Conservation (phyloP, 2,888 invertebrate genomes). For the Plusia festucae region DNA sequence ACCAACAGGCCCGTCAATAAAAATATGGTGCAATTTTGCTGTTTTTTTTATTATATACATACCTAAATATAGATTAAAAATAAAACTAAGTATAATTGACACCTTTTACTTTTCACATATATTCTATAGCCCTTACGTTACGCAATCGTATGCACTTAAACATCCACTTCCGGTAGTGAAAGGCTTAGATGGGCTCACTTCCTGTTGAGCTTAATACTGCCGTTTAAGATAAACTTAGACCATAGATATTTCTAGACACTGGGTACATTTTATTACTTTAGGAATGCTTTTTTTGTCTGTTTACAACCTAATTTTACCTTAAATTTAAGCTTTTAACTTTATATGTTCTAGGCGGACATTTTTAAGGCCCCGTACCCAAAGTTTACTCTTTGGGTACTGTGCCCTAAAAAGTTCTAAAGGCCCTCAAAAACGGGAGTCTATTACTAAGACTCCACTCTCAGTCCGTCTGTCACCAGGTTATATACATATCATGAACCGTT, state of each 20-base stretch:
- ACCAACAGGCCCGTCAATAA: no score
- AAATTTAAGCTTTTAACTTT: no score
- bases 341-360: no score
- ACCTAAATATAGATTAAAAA: neutral
- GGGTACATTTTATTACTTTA: neutral
- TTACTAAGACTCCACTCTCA: no score
- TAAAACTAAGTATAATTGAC: constrained; percentile 6
- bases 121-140: constrained; percentile 26
- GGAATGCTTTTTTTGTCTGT: neutral
- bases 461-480: no score
- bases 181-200: constrained; percentile 36
- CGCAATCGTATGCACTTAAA: constrained; percentile 31
- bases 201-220: constrained; percentile 20
- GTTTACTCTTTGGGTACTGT: no score
- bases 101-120: constrained; percentile 38
- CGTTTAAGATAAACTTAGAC: constrained; percentile 3
- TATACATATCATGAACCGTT: no score
- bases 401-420: no score
- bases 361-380: no score
- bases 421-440: no score
- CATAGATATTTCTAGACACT: neutral
- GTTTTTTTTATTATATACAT: no score
- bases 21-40: no score
- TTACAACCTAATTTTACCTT: neutral
- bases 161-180: constrained; percentile 39